A percentile compares a stretch with the other conserved stretches of the same genome.
Conservation (phyloP, 2,113 vertebrate genomes). For the Dascyllus trimaculatus region DNA sequence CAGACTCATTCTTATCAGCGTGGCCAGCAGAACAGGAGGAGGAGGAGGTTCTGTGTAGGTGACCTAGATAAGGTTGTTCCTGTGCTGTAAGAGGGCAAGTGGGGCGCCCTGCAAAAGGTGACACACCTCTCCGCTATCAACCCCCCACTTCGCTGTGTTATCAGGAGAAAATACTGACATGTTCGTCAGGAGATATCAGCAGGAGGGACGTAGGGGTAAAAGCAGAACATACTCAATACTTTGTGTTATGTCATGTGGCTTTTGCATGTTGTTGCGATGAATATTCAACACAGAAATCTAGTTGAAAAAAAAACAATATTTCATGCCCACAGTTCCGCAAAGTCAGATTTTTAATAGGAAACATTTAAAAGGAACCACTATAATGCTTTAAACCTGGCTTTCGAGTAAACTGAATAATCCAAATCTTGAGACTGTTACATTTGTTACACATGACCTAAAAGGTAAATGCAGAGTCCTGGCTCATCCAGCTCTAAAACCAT, state of each 20-base stretch:
- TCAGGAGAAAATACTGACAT: slow-evolving; percentile 32
- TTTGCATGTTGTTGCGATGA: background rate
- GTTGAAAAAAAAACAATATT: background rate
- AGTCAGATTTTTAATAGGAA: too few species aligned
- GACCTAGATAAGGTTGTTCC: slow-evolving; percentile 63
- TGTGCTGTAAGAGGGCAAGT: background rate
- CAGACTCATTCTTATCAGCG: slow-evolving; percentile 58
- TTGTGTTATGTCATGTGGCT: background rate
- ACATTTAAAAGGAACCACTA: background rate
- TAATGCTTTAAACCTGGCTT: background rate
- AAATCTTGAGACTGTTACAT: too few species aligned
- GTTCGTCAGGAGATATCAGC: slow-evolving; percentile 30
- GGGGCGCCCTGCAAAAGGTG: slow-evolving; percentile 4
- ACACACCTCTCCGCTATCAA: slow-evolving; percentile 42
- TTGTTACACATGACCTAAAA: too few species aligned
- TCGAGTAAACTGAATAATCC: too few species aligned
- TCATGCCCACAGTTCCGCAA: background rate
- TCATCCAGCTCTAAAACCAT: too few species aligned
- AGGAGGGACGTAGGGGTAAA: background rate
- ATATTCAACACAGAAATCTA: background rate
- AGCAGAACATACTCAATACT: slow-evolving; percentile 2
- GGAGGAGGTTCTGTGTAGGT: slow-evolving; percentile 47
- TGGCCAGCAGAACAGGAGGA: slow-evolving; percentile 35
- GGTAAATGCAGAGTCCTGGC: too few species aligned
- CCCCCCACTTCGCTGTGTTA: slow-evolving; percentile 1